Percentiles rank a stretch among this genome's conserved stretches.
Conservation (phyloP, 2,888 invertebrate species). For the Zaprionus obscuricornis region DNA sequence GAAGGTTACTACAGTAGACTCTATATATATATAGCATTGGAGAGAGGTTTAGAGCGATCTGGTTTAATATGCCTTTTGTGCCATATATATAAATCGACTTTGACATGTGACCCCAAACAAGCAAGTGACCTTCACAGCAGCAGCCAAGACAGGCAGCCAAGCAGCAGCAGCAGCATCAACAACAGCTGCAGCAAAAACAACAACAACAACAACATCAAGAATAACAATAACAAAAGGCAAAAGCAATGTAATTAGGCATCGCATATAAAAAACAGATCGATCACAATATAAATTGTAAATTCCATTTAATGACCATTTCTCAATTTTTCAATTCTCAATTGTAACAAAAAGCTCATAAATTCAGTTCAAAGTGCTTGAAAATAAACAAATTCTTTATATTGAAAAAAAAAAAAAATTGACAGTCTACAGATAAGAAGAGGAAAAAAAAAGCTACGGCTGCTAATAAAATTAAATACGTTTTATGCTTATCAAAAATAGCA, state of each 20-base stretch:
- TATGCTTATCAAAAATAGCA: conserved; percentile 34
- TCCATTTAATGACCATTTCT: conserved; percentile 32
- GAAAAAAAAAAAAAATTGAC: background rate
- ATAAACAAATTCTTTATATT: conserved; percentile 2
- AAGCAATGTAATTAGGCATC: conserved; percentile 15
- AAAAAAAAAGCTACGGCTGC: conserved; percentile 3
- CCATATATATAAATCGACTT: conserved; percentile 44
- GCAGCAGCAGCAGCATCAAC: conserved; percentile 14
- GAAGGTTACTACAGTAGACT: no score
- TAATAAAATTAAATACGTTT: conserved; percentile 31
- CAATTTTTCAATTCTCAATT: conserved; percentile 12
- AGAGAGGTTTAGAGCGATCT: conserved; percentile 31
- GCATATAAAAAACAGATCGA: conserved; percentile 48
- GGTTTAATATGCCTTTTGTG: conserved; percentile 46
- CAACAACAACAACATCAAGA: conserved; percentile 10
- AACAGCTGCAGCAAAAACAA: conserved; percentile 10
- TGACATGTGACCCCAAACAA: conserved; percentile 68
- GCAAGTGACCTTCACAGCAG: conserved; percentile 57
- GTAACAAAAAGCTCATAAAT: conserved; percentile 34
- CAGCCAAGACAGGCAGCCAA: conserved; percentile 15
- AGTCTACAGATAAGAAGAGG: conserved; percentile 26
- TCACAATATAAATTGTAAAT: conserved; percentile 43
- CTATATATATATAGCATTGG: background rate
- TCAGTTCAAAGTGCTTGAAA: conserved; percentile 31
- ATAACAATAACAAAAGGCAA: conserved; percentile 19